Base-by-base conservation (phyloP, 2,113 vertebrate genomes). In the Setophaga kirtlandii region DNA sequence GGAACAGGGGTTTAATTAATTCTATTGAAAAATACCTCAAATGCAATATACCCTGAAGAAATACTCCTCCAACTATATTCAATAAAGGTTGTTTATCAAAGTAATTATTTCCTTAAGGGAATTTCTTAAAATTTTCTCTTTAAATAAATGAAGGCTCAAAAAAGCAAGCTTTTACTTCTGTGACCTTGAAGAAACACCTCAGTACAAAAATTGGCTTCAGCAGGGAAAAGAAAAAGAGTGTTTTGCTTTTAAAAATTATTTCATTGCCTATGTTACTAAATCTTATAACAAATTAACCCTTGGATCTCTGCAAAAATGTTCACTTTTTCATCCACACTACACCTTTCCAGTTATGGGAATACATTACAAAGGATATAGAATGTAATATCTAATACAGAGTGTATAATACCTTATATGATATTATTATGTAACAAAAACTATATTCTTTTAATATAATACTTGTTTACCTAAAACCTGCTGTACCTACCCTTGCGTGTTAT, bases 71-170 rank as follows among this genome's bases (percentile, higher is more conserved):
- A 93, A 93, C 73, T 82, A 78, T 90, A 85, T 96, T 95, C 94
- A 95, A 77, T 96, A 97, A 96, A 89, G 13, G 68, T 81, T 97
- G 49, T 97, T 97, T 97, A 89, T 96, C 81, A 97, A 94, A 94
- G 42, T 96, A 96, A 96, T 97, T 97, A 91, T 97, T 96, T 96
- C 78, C 93, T 93, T 96, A 88, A 75, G 85, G 79, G 89, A 94
- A 49, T 93, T 87, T 80, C 31, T 49, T 86, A 65, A 58, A 85
- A 89, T 93, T 96, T 90, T 93, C n/a, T 81, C 31, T 93, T 96
- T 69, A 60, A 56, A 56, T 70, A 63, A 64, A 79, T 63, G 44
- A 94, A 94, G 41, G 21, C 58, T 86, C 41, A 58, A 94, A 89
- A 91, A 89, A 78, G 33, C 24, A 89, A 65, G 27, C 13, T 89